Evolutionary conservation across 2,797 vertebrate species (phyloP), one percentile per base, ranked within the genome.

Genomic region (Australoheros facetus): DNA sequence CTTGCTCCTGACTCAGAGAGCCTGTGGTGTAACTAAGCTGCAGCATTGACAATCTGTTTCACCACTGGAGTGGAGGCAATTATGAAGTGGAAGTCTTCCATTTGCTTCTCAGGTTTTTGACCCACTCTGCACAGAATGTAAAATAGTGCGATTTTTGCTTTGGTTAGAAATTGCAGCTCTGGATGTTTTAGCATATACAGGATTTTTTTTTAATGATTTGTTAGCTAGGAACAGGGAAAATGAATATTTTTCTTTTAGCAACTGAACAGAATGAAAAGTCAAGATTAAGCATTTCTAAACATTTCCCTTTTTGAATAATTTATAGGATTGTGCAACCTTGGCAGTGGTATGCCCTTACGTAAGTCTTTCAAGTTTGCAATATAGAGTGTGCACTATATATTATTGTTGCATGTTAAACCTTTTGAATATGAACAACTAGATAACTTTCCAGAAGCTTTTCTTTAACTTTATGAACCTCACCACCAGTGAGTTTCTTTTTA

Each of bases 11-110:
- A 85, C 55, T 84, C 70, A 57, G 23, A 32, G 10, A 45, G 70
- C 73, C 73, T 78, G 76, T 64, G 69, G 81, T 73, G 78, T 71
- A 81, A 75, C 57, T 73, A 69, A 74, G 62, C 77, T 72, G 57
- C 70, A 30, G 78, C 8, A 39, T 51, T 69, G 54, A 69, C 70
- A 78, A 82, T 79, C 74, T 74, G 56, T 75, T 79, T 81, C 75
- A 55, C 76, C 56, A 55, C 11, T 19, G 16, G 66, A 85, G 74
- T 48, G 70, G 39, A 70, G 42, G 53, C 71, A 85, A 58, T 84
- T 79, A 84, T 78, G 37, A 76, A 75, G 19, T 62, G 66, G 70
- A 80, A 71, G 74, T 70, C 5, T 8, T 71, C 51, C 17, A 69
- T 69, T 69, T 51, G 11, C 64, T 69, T 51, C 64, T 69, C 64